Conservation (phyloP, 2,888 invertebrate genomes). For the Dascillus cervinus region DNA sequence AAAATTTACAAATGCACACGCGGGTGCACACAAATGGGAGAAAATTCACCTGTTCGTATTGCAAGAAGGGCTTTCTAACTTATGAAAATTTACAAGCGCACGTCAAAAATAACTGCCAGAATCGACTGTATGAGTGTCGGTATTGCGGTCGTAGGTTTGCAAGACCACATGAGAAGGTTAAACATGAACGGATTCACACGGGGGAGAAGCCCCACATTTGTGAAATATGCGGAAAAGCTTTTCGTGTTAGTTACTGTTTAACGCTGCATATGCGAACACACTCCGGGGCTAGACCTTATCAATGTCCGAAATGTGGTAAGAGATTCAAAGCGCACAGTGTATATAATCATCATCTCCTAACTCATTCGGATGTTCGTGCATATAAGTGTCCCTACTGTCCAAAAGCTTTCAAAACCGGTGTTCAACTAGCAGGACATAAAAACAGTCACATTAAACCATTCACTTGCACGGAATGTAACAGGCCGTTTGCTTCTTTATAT, state of each 20-base stretch:
- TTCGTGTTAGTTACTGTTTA: constrained; percentile 71
- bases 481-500: constrained; percentile 71
- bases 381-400: constrained; percentile 71
- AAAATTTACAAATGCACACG: constrained; percentile 65
- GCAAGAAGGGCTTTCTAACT: constrained; percentile 37
- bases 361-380: constrained; percentile 66
- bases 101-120: constrained; percentile 29
- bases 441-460: constrained; percentile 78
- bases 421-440: constrained; percentile 71
- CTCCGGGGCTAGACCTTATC: constrained; percentile 69
- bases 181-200: constrained; percentile 78
- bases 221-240: constrained; percentile 72
- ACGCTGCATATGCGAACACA: constrained; percentile 75
- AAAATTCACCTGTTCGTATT: constrained; percentile 40
- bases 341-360: constrained; percentile 68
- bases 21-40: constrained; percentile 57
- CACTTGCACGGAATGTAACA: constrained; percentile 65
- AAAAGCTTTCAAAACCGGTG: constrained; percentile 73
- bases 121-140: constrained; percentile 58
- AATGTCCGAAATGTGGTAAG: constrained; percentile 63
- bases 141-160: constrained; percentile 66
- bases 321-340: constrained; percentile 74
- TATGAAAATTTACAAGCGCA: constrained; percentile 34
- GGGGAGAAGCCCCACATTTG: constrained; percentile 72
- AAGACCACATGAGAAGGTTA: constrained; percentile 73